Evolutionary conservation across 2,888 invertebrate genomes (phyloP).

Genomic region (Invenusta paracnida): DNA sequence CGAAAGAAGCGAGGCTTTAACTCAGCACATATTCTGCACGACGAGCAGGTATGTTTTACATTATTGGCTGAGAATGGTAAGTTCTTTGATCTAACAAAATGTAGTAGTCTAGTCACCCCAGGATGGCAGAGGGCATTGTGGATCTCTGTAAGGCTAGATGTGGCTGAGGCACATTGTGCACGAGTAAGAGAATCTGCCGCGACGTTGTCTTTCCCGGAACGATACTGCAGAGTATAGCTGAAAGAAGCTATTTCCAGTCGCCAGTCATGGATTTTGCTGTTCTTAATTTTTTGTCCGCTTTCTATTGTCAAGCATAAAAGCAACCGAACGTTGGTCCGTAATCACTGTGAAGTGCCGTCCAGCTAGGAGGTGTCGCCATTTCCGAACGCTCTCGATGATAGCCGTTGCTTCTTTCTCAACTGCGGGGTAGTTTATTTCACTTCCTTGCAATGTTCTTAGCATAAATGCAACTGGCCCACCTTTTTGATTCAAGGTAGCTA

Average conservation of each 20-base stretch:
- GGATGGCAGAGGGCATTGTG: constrained; percentile 45
- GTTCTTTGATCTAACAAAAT: constrained; percentile 42
- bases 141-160: constrained; percentile 15
- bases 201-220: constrained; percentile 53
- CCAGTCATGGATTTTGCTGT: constrained; percentile 59
- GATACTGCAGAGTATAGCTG: constrained; percentile 57
- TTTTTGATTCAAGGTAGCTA: neutral
- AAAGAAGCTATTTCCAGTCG: constrained; percentile 56
- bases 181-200: neutral
- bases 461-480: constrained; percentile 34
- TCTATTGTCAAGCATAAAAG: constrained; percentile 45
- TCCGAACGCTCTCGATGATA: constrained; percentile 44
- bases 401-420: constrained; percentile 45
- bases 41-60: constrained; percentile 11
- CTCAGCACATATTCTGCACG: constrained; percentile 2
- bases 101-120: constrained; percentile 40
- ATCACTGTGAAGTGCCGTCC: constrained; percentile 46
- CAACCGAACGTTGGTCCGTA: constrained; percentile 46
- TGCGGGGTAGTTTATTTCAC: constrained; percentile 34
- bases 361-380: constrained; percentile 41
- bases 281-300: constrained; percentile 55
- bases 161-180: neutral
- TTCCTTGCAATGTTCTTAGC: constrained; percentile 34
- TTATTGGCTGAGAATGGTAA: constrained; percentile 42
- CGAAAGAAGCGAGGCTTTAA: too few species aligned